A percentile compares a stretch with the other conserved stretches of the same genome.
Conservation (phyloP, 2,113 vertebrate species). For the Pica pica region DNA sequence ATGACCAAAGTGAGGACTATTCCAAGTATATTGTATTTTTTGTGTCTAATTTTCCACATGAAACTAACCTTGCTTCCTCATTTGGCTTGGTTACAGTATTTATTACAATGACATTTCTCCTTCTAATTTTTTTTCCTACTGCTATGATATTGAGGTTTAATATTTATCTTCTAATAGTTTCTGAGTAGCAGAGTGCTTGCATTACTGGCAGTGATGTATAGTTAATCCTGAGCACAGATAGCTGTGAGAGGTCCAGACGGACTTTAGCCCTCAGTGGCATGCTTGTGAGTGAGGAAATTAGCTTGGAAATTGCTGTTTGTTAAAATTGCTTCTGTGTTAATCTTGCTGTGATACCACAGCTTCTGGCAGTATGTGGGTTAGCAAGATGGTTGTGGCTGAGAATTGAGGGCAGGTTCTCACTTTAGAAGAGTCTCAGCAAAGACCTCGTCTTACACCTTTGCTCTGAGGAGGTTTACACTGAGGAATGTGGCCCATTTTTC, state of each 20-base stretch:
- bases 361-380: slow-evolving; percentile 25
- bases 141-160: not conserved
- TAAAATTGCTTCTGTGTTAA: not conserved
- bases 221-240: not conserved
- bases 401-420: slow-evolving; percentile 12
- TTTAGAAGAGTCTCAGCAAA: slow-evolving; percentile 2
- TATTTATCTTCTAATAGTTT: slow-evolving; percentile 3
- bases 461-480: not conserved
- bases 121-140: not conserved
- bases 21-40: not conserved
- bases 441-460: slow-evolving; percentile 27
- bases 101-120: not conserved
- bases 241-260: not conserved
- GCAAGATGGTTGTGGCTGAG: not conserved
- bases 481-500: slow-evolving; percentile 21
- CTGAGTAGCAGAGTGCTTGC: not conserved
- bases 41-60: not conserved
- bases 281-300: not conserved
- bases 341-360: not conserved
- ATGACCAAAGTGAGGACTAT: not conserved
- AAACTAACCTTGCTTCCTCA: not conserved
- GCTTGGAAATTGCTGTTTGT: not conserved
- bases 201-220: not conserved
- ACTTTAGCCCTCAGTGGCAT: not conserved
- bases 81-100: not conserved